Base-by-base conservation (phyloP, 2,888 invertebrate genomes). In the Xestia rhomboidea region DNA sequence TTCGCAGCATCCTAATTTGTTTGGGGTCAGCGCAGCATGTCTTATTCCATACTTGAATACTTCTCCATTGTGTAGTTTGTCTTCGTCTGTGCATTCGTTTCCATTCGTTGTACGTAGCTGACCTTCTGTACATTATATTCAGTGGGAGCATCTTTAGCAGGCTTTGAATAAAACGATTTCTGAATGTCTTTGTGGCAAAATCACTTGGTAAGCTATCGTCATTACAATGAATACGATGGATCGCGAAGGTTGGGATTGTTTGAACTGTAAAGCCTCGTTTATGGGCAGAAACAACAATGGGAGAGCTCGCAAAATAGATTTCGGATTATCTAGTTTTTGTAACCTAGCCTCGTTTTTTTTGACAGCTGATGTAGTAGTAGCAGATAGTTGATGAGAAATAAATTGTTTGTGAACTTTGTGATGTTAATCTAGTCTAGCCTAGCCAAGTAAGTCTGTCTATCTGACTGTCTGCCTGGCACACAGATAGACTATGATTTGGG, bases 161-260 rank as follows among this genome's bases (percentile, higher is more conserved):
- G 18, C 60, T 71, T 62, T 80, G 34, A 63, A 76, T 76, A 70
- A 64, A 76, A 77, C 57, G 69, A 80, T 73, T 68, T 75, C 49
- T 38, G 21, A 69, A 68, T 51, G 51, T 60, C 76, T 81, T 84
- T 84, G 74, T 84, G 62, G 64, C 46, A 4, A 68, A 85, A 77
- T 76, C 84, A 75, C 67, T 86, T 49, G 24, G 66, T 77, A 75
- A 76, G 66, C 68, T 38, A 38, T 64, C 66, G n/a, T 51, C 68
- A 73, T 73, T 68, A 68, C 72, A 62, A 66, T 77, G 68, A 76
- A 76, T 73, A 46, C 67, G 67, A 66, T 24, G 66, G 67, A 67
- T 73, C 18, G 34, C 15, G 24, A 74, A 73, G 60, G 49, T 66
- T n/a, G 27, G 44, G 27, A 27, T 67, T 81, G 49, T 74, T 77